Evolutionary conservation across 2,888 invertebrate species (phyloP).

Genomic region (Cataglyphis cursor): DNA sequence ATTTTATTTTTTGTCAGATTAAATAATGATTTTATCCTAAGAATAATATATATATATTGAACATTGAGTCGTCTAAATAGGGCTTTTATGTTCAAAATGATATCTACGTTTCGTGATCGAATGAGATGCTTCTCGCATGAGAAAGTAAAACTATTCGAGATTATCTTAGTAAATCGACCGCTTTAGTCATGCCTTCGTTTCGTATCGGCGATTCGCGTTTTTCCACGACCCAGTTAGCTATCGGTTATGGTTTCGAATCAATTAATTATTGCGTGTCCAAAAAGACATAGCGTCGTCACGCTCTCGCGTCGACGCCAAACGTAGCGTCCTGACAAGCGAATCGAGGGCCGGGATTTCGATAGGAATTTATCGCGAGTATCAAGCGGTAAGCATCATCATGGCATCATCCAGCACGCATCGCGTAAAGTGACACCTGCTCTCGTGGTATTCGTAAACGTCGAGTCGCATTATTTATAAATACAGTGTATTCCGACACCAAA

Average conservation of each 20-base stretch:
- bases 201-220: conserved; percentile 9
- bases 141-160: conserved; percentile 27
- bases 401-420: conserved; percentile 15
- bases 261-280: conserved; percentile 34
- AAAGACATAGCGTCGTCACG: conserved; percentile 37
- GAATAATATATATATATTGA: background rate
- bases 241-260: conserved; percentile 29
- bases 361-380: conserved; percentile 47
- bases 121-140: background rate
- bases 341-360: conserved; percentile 20
- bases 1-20: background rate
- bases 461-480: conserved; percentile 40
- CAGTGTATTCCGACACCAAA: conserved; percentile 27
- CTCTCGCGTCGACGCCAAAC: conserved; percentile 19
- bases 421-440: conserved; percentile 60
- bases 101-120: conserved; percentile 17
- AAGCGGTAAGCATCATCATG: background rate
- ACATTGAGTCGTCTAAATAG: background rate
- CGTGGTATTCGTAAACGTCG: conserved; percentile 69
- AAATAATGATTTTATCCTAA: background rate
- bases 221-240: conserved; percentile 47
- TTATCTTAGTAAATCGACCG: conserved; percentile 34
- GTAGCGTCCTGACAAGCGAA: background rate
- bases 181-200: conserved; percentile 10
- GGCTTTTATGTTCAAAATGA: conserved; percentile 6